Percentiles rank a stretch among this genome's conserved stretches.
Conservation (phyloP, 1,140 invertebrate genomes). For the Drosophila nigromelanica region DNA sequence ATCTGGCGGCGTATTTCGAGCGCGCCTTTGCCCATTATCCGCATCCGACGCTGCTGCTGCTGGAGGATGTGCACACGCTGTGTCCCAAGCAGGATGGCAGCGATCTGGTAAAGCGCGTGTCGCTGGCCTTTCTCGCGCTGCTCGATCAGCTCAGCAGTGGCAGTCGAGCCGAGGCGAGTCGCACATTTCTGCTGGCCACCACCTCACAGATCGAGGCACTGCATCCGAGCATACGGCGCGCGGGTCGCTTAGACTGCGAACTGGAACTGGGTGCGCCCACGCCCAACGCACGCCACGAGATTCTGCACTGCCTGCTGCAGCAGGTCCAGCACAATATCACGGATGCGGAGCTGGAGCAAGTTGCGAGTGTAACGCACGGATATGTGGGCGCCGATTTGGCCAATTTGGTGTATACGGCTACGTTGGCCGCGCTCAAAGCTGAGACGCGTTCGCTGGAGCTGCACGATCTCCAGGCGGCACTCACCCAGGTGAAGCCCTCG, state of each 20-base stretch:
- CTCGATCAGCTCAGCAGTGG: slow-evolving; percentile 88
- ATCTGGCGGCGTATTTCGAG: slow-evolving; percentile 88
- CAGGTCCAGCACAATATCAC: slow-evolving; percentile 86
- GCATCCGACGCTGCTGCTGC: slow-evolving; percentile 88
- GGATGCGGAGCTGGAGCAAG: slow-evolving; percentile 85
- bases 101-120: slow-evolving; percentile 90
- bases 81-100: slow-evolving; percentile 88
- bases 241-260: slow-evolving; percentile 92
- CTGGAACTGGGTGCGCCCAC: slow-evolving; percentile 93
- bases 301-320: slow-evolving; percentile 87
- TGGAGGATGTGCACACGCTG: slow-evolving; percentile 92
- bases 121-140: slow-evolving; percentile 87
- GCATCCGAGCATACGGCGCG: slow-evolving; percentile 89
- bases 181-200: slow-evolving; percentile 90
- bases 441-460: slow-evolving; percentile 65
- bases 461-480: slow-evolving; percentile 87
- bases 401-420: slow-evolving; percentile 89
- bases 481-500: slow-evolving; percentile 91
- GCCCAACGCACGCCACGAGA: slow-evolving; percentile 87
- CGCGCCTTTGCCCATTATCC: slow-evolving; percentile 88
- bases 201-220: slow-evolving; percentile 86
- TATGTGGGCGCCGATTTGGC: slow-evolving; percentile 95
- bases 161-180: slow-evolving; percentile 77
- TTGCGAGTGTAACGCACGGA: slow-evolving; percentile 91
- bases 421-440: slow-evolving; percentile 85